Percentiles rank a stretch among this genome's conserved stretches.
These are phyloP conservation scores for Coenobita brevimanus DNA, from an alignment of 1,140 invertebrate genomes.

Conservation along the genomic window DNA sequence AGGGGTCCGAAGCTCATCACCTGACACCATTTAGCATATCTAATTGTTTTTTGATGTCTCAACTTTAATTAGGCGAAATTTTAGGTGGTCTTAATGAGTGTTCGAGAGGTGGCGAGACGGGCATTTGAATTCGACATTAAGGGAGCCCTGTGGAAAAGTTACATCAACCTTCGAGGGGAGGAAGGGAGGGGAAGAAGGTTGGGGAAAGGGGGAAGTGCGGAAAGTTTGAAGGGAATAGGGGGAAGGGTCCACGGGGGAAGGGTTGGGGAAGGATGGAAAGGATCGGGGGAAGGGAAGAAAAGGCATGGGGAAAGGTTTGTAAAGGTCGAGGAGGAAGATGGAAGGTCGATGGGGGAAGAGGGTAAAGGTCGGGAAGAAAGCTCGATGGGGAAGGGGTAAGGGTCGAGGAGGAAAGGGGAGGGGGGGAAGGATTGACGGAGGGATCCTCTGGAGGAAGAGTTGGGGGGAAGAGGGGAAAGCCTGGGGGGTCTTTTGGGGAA, in stretches of 20 bases:
- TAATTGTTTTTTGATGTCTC: constrained; percentile 69
- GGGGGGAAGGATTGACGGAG: neutral
- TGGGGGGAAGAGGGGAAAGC: neutral
- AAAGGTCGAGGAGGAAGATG: no score
- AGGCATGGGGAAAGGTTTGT: no score
- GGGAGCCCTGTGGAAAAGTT: constrained; percentile 49
- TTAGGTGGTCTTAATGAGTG: constrained; percentile 45
- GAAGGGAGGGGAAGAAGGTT: neutral
- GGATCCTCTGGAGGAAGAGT: constrained; percentile 29
- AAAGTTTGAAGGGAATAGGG: neutral
- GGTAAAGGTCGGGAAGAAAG: neutral
- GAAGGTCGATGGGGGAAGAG: no score
- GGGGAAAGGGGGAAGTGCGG: constrained; percentile 8
- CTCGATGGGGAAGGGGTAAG: constrained; percentile 3
- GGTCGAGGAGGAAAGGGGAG: constrained; percentile 29
- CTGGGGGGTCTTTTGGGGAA: no score
- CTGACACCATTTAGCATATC: constrained; percentile 66
- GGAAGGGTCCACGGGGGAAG: no score
- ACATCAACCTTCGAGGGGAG: constrained; percentile 63
- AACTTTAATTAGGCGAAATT: constrained; percentile 67
- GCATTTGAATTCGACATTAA: constrained; percentile 67
- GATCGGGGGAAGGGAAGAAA: no score
- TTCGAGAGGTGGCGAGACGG: constrained; percentile 40
- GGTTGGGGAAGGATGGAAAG: no score
- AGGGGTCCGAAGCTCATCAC: constrained; percentile 9